Base-by-base conservation (phyloP, 2,113 vertebrate species). In the Sapajus apella region DNA sequence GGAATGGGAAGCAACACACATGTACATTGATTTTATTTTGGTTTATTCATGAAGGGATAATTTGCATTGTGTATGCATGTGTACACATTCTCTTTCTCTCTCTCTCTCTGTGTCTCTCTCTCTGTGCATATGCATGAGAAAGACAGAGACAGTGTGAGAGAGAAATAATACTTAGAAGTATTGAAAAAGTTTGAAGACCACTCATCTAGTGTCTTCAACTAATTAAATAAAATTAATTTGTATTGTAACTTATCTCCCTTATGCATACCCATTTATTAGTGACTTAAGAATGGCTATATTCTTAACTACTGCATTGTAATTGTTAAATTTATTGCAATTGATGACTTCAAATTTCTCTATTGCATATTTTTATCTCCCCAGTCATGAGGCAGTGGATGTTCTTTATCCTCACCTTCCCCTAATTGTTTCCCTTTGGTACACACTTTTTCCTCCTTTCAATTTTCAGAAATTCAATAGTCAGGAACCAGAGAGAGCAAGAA, bases 401-500 rank as follows among this genome's bases (percentile, higher is more conserved):
- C 30, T 86, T 95, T 82, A 35, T 10, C 27, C n/a, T 37, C 35
- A 66, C 5, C 25, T 50, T 13, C 50, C 58, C 61, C 61, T 64
- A 70, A 68, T 12, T 61, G 75, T 66, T 73, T 90, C 20, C 64
- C 35, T 95, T 58, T 79, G 47, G 82, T 61, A 27, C 58, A 80
- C 3, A 47, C 50, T 88, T 23, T 86, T 86, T 93, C 56, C 21
- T 93, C 52, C 18, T 37, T 97, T 79, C 61, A 11, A 45, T 79
- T 89, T 91, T 95, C 80, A 89, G 55, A 89, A 95, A 55, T 85
- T 90, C 43, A 87, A 13, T 89, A 80, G 91, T 90, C 56, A 50
- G 52, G 94, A 84, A 35, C 6, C 61, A 97, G 50, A 85, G 64
- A 75, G 32, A 87, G 47, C 12, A 88, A 84, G 84, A 96, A 97